These are phyloP conservation scores for Gymnosoma rotundatum DNA, from an alignment of 2,888 invertebrate species.

Conservation along the genomic window DNA sequence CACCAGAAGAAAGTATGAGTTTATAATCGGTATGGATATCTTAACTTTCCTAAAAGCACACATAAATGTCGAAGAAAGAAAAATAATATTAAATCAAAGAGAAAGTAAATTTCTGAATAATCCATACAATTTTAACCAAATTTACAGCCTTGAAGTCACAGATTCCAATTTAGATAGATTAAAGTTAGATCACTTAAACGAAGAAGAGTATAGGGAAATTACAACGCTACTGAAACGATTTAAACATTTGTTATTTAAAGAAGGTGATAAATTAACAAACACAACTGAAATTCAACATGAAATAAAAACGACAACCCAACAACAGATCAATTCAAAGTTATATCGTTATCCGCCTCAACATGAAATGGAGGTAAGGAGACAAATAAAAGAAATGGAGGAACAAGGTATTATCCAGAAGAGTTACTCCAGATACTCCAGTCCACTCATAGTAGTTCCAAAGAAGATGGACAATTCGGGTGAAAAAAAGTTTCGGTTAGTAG, in stretches of 20 bases:
- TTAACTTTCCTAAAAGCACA: not conserved
- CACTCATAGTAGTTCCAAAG: constrained; percentile 49
- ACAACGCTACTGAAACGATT: not conserved
- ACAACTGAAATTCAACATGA: constrained; percentile 35
- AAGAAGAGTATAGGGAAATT: not conserved
- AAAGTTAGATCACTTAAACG: not conserved
- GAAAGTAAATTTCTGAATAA: constrained; percentile 9
- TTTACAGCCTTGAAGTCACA: not conserved
- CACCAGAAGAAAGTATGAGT: constrained; percentile 32
- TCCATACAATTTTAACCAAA: constrained; percentile 12
- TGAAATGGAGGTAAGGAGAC: constrained; percentile 2
- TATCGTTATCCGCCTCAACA: constrained; percentile 61
- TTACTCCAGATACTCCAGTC: constrained; percentile 29
- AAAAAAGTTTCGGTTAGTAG: constrained; percentile 11
- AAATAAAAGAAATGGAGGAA: no score
- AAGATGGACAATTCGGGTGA: constrained; percentile 40
- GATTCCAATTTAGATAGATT: not conserved
- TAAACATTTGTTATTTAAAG: constrained; percentile 28
- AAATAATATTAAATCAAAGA: constrained; percentile 13
- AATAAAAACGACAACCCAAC: constrained; percentile 9
- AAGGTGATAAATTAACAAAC: constrained; percentile 12
- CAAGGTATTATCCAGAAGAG: constrained; percentile 30
- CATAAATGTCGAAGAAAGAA: not conserved
- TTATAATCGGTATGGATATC: constrained; percentile 25
- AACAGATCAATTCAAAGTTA: constrained; percentile 56